Percentiles rank a stretch among this genome's conserved stretches.
Conservation (phyloP, 1,140 invertebrate genomes). For the Drosophila nasuta region DNA sequence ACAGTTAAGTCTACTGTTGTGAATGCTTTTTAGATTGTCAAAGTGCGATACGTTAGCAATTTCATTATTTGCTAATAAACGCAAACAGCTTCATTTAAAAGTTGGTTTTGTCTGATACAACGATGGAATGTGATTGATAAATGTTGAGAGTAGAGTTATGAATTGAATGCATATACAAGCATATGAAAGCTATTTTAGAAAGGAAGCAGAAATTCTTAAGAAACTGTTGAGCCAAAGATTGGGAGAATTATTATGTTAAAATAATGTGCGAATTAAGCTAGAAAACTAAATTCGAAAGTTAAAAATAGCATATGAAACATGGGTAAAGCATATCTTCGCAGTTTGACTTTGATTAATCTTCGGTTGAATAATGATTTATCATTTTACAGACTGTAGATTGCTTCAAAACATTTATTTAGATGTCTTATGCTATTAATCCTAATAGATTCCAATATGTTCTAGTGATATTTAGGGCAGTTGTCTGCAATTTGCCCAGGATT, state of each 20-base stretch:
- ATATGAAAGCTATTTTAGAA: neutral
- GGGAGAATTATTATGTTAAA: too few relatives aligned
- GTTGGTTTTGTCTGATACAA: neutral
- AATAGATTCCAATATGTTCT: too few relatives aligned
- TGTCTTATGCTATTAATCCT: too few relatives aligned
- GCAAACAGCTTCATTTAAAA: neutral
- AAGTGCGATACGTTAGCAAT: neutral
- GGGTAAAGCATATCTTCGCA: too few relatives aligned
- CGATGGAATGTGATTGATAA: slow-evolving; percentile 1
- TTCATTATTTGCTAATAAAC: slow-evolving; percentile 3
- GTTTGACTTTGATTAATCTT: too few relatives aligned
- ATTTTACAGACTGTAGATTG: too few relatives aligned
- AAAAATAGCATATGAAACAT: too few relatives aligned
- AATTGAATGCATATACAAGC: neutral
- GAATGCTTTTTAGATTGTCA: slow-evolving; percentile 2
- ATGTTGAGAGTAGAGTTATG: neutral
- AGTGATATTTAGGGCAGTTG: neutral
- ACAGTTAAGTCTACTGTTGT: neutral
- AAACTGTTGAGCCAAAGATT: too few relatives aligned
- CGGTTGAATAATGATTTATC: too few relatives aligned
- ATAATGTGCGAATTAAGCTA: too few relatives aligned
- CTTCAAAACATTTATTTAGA: too few relatives aligned
- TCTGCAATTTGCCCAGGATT: neutral
- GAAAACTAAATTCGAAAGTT: too few relatives aligned
- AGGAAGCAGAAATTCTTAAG: neutral